Evolutionary conservation across 2,113 vertebrate genomes (phyloP).

Genomic region (Terrapene triunguis): DNA sequence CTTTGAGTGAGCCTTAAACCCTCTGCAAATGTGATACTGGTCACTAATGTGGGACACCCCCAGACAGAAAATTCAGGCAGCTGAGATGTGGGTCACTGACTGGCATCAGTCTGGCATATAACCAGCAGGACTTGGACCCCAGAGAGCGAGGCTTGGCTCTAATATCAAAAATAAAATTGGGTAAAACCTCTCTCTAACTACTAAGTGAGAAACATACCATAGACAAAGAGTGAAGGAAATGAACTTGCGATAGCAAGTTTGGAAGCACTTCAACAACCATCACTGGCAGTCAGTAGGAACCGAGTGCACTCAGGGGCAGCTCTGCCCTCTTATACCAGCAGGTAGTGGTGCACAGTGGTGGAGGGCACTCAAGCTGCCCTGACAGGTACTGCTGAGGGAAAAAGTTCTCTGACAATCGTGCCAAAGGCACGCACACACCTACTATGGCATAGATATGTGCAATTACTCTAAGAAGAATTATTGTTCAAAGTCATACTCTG

Average conservation of each 20-base stretch:
- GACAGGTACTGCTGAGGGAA: background rate
- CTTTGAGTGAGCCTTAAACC: background rate
- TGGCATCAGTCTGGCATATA: background rate
- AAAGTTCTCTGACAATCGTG: background rate
- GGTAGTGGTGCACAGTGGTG: background rate
- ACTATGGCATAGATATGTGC: background rate
- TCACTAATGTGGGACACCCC: background rate
- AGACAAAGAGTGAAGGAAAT: background rate
- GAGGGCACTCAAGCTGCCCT: background rate
- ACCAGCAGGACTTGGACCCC: background rate
- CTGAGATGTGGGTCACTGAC: background rate
- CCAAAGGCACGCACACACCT: background rate
- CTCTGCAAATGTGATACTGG: background rate
- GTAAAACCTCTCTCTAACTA: background rate
- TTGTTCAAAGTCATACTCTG: background rate
- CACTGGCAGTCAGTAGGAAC: background rate
- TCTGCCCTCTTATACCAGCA: background rate
- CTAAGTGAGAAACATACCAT: background rate
- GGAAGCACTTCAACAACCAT: background rate
- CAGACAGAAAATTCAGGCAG: background rate
- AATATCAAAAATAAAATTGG: background rate
- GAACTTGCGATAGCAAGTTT: background rate
- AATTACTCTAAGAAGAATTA: background rate
- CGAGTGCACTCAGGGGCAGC: background rate
- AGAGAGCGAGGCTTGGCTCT: background rate